Conservation (phyloP, 1,140 invertebrate genomes). For the Geopemphigus sp. region DNA sequence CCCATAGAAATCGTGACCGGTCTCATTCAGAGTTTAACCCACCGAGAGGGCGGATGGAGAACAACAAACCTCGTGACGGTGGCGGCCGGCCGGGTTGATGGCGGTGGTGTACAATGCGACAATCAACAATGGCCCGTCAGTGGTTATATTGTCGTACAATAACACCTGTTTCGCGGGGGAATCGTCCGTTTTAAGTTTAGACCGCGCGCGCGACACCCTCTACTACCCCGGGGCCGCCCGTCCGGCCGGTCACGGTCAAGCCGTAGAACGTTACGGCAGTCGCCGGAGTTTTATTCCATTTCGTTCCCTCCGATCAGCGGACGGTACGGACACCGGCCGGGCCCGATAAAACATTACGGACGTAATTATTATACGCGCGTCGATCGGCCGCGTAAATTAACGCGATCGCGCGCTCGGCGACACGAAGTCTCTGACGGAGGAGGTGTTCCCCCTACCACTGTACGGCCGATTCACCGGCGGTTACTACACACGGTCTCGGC, state of each 20-base stretch:
- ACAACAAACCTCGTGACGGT: no score
- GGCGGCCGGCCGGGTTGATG: no score
- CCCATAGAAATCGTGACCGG: constrained; percentile 15
- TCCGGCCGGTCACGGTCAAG: neutral
- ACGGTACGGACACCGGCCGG: no score
- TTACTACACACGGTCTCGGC: no score
- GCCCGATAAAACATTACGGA: no score
- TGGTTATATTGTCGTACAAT: constrained; percentile 19
- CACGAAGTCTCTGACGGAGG: no score
- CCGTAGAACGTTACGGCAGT: neutral
- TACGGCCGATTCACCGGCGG: no score
- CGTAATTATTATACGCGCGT: no score
- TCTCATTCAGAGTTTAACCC: constrained; percentile 24
- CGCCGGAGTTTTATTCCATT: neutral
- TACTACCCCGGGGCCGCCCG: neutral
- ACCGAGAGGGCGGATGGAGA: neutral
- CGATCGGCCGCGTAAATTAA: no score
- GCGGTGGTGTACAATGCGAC: constrained; percentile 32
- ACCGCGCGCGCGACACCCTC: neutral
- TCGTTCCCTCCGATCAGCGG: no score
- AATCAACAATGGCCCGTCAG: constrained; percentile 6
- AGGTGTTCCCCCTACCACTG: no score
- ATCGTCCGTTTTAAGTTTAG: constrained; percentile 20
- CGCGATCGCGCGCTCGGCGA: no score
- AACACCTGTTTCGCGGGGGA: constrained; percentile 37